phyloP scores from a whole-genome alignment of 2,797 vertebrate genomes.

The Dendrocincla tyrannina region DNA sequence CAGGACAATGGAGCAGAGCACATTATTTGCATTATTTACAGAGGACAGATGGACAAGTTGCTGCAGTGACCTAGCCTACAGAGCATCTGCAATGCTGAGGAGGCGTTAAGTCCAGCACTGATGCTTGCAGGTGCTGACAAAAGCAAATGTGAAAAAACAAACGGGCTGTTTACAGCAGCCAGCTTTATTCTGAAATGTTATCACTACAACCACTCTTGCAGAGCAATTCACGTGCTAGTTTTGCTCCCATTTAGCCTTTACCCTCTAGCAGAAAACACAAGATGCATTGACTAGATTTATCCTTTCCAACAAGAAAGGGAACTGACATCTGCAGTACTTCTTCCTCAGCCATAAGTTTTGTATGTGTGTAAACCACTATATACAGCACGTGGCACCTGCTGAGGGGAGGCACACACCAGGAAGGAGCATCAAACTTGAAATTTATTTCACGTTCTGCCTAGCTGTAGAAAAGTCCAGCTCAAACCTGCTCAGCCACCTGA shows the following conservation, averaged over 20 bases:
- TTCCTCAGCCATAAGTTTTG: neutral
- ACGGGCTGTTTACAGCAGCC: neutral
- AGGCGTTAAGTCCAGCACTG: neutral
- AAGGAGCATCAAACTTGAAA: neutral
- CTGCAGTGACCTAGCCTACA: neutral
- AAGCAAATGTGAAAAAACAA: neutral
- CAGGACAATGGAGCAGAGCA: neutral
- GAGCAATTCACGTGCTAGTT: neutral
- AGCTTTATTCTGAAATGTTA: constrained; percentile 5
- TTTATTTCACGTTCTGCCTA: neutral
- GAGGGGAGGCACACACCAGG: neutral
- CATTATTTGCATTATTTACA: constrained; percentile 22
- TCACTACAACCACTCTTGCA: rapidly evolving
- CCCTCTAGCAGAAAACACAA: neutral
- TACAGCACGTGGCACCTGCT: neutral
- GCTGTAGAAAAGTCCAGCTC: neutral
- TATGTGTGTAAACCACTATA: neutral
- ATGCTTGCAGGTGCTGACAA: constrained; percentile 1
- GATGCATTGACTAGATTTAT: neutral
- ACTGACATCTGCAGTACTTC: neutral
- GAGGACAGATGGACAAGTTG: constrained; percentile 33
- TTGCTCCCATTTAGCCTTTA: neutral
- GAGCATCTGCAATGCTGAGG: neutral
- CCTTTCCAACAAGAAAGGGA: neutral
- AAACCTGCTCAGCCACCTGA: neutral